Conservation (phyloP, 1,140 invertebrate species). For the Mamestra configurata region DNA sequence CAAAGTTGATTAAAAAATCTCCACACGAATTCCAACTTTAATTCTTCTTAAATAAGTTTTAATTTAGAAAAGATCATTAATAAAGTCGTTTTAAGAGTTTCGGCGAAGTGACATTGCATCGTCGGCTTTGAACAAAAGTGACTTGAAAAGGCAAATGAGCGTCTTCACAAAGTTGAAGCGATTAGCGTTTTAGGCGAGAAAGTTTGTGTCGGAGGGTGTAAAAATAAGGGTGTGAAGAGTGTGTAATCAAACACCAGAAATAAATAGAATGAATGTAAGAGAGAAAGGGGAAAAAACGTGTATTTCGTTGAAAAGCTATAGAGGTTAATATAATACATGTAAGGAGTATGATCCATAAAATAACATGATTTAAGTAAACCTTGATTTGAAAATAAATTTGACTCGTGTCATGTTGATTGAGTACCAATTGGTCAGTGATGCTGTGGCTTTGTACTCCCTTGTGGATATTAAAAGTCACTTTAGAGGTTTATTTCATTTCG, state of each 20-base stretch:
- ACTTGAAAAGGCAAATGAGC: slow-evolving; percentile 81
- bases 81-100: slow-evolving; percentile 73
- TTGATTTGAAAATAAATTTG: too few relatives aligned
- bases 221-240: slow-evolving; percentile 55
- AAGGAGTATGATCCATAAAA: not conserved
- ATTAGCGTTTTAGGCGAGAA: slow-evolving; percentile 78
- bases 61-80: slow-evolving; percentile 59
- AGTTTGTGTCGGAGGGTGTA: slow-evolving; percentile 58
- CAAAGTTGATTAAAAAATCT: slow-evolving; percentile 18
- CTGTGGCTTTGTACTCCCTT: too few relatives aligned
- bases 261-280: not conserved
- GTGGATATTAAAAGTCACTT: too few relatives aligned
- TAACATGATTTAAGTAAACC: not conserved
- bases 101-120: slow-evolving; percentile 76
- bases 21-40: slow-evolving; percentile 34
- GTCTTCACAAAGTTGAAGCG: slow-evolving; percentile 78
- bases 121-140: slow-evolving; percentile 76
- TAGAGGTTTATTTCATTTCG: too few relatives aligned
- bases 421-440: too few relatives aligned
- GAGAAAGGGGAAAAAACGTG: not conserved
- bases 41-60: slow-evolving; percentile 38
- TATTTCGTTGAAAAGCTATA: not conserved
- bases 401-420: too few relatives aligned
- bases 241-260: slow-evolving; percentile 17
- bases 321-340: not conserved